phyloP scores from a whole-genome alignment of 2,113 vertebrate species.

The Kryptolebias marmoratus region DNA sequence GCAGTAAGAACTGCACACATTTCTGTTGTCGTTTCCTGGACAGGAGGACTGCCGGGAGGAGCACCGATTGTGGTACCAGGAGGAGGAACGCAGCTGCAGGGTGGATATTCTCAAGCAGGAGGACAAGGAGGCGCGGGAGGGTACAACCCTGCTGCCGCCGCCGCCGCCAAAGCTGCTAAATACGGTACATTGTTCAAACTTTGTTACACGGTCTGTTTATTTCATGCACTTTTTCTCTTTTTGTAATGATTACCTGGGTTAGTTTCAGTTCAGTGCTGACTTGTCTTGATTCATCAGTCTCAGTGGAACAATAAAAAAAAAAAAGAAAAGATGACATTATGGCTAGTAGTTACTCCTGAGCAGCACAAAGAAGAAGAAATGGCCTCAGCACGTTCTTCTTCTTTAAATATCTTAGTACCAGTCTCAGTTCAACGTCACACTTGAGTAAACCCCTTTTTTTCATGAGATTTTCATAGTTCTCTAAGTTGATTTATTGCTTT shows the following conservation, averaged over 20 bases:
- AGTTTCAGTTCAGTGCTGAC: not conserved
- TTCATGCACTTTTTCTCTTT: not conserved
- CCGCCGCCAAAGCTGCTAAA: conserved; percentile 63
- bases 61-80: conserved; percentile 33
- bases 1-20: not conserved
- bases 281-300: not conserved
- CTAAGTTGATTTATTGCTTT: no score
- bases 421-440: no score
- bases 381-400: no score
- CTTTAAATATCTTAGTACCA: no score
- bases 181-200: conserved; percentile 42
- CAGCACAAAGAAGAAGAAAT: no score
- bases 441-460: no score
- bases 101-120: conserved; percentile 47
- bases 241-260: not conserved
- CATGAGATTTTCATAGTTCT: no score
- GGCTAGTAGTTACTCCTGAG: no score
- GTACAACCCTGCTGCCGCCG: no score
- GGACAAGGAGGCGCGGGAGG: no score
- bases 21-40: not conserved
- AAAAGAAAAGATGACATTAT: not conserved
- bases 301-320: not conserved
- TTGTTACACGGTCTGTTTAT: no score
- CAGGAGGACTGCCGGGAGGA: conserved; percentile 32
- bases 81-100: not conserved